A percentile compares a stretch with the other conserved stretches of the same genome.
These are phyloP conservation scores for Zaprionus taronus DNA, from an alignment of 1,140 invertebrate species.

Conservation along the genomic window DNA sequence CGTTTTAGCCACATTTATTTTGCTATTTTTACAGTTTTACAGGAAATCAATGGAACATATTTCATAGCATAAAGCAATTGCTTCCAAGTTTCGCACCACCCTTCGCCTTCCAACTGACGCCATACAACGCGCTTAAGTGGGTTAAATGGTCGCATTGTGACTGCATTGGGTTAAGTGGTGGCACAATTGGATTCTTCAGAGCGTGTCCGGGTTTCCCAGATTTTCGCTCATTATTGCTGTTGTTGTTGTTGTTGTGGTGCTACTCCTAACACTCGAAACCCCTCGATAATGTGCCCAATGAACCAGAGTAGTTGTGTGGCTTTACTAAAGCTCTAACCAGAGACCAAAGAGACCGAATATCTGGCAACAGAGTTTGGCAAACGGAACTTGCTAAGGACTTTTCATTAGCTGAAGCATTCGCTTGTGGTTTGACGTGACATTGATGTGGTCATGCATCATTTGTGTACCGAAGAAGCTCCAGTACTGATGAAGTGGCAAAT, in stretches of 20 bases:
- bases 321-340: conserved; percentile 8
- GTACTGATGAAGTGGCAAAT: background rate
- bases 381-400: conserved; percentile 34
- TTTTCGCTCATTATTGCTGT: conserved; percentile 21
- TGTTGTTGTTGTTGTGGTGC: conserved; percentile 17
- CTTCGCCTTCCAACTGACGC: conserved; percentile 19
- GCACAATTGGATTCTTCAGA: conserved; percentile 48
- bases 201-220: conserved; percentile 29
- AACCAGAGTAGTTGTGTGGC: conserved; percentile 64
- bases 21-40: conserved; percentile 65
- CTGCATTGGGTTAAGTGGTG: conserved; percentile 35
- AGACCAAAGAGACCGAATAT: conserved; percentile 3
- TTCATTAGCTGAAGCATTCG: conserved; percentile 63
- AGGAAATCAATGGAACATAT: conserved; percentile 80
- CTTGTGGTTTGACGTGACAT: conserved; percentile 46
- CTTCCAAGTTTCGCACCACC: conserved; percentile 51
- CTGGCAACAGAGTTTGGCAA: conserved; percentile 16
- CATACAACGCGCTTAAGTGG: conserved; percentile 25
- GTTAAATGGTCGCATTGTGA: conserved; percentile 41
- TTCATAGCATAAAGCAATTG: conserved; percentile 73
- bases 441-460: conserved; percentile 60
- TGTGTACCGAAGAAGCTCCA: background rate
- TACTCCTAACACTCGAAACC: conserved; percentile 51
- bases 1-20: conserved; percentile 51
- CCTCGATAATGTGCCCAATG: conserved; percentile 65